phyloP scores from a whole-genome alignment of 2,888 invertebrate species.

The Trichogramma evanescens region DNA sequence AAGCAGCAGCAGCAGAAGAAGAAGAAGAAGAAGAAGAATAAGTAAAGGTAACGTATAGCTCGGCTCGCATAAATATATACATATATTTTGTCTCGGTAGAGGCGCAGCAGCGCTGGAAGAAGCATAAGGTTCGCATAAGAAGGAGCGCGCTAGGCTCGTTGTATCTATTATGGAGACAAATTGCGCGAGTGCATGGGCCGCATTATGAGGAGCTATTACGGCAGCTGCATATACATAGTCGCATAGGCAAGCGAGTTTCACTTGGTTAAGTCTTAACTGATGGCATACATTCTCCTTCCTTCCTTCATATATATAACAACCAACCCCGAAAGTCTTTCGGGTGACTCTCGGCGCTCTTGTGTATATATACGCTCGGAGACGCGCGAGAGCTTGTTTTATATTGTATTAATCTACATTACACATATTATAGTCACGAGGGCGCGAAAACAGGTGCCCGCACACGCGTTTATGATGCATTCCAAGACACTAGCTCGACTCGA shows the following conservation, averaged over 20 bases:
- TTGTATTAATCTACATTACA: no score
- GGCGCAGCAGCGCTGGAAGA: not conserved
- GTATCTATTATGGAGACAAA: slow-evolving; percentile 16
- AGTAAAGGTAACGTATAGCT: no score
- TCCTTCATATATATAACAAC: not conserved
- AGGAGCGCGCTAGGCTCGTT: not conserved
- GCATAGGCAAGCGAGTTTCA: slow-evolving; percentile 4
- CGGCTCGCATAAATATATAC: not conserved
- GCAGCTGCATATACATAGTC: slow-evolving; percentile 11
- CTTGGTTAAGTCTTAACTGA: slow-evolving; percentile 15
- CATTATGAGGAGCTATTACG: slow-evolving; percentile 12
- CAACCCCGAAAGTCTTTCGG: no score
- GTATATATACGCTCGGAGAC: no score
- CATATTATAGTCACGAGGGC: no score
- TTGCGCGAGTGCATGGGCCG: slow-evolving; percentile 1
- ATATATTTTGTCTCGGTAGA: not conserved
- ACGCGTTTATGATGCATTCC: no score
- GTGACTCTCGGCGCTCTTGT: no score
- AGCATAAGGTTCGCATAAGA: not conserved
- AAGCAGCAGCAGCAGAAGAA: no score
- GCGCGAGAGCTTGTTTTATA: no score
- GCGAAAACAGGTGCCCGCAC: no score
- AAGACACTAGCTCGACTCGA: no score
- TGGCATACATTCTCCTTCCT: slow-evolving; percentile 2
- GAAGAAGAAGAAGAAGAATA: no score